These are phyloP conservation scores for Epicampocera succincta DNA, from an alignment of 2,888 invertebrate species.

Conservation along the genomic window DNA sequence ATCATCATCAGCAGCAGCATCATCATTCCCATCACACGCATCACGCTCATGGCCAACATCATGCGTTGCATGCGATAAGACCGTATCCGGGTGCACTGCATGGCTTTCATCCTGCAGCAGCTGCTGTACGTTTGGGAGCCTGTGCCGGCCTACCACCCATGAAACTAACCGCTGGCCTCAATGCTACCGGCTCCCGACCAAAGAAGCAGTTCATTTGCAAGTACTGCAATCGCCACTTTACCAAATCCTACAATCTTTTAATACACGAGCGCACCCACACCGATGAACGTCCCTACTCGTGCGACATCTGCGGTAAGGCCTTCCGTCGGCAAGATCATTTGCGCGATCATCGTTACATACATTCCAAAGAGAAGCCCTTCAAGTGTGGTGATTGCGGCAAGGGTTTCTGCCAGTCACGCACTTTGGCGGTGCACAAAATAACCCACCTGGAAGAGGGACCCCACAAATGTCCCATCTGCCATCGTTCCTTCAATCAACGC, in stretches of 20 bases:
- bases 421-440: conserved; percentile 97
- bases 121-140: conserved; percentile 79
- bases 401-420: conserved; percentile 98
- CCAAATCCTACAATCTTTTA: conserved; percentile 98
- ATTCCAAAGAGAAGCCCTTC: conserved; percentile 99
- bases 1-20: conserved; percentile 78
- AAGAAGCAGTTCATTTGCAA: conserved; percentile 97
- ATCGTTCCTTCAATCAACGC: conserved; percentile 94
- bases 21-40: conserved; percentile 68
- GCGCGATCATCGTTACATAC: conserved; percentile 96
- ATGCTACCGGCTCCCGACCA: conserved; percentile 85
- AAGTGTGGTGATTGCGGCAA: conserved; percentile 98
- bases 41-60: conserved; percentile 31
- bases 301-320: conserved; percentile 97
- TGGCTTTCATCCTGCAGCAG: conserved; percentile 82
- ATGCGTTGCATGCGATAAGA: conserved; percentile 71
- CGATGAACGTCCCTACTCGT: conserved; percentile 97
- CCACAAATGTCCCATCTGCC: conserved; percentile 95
- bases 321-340: conserved; percentile 97
- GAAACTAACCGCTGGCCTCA: conserved; percentile 82
- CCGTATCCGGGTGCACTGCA: conserved; percentile 77
- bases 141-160: conserved; percentile 83
- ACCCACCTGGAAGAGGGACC: conserved; percentile 96
- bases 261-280: conserved; percentile 99
- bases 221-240: conserved; percentile 98